phyloP scores from a whole-genome alignment of 2,797 vertebrate genomes.

The Arctocebus calabarensis region DNA sequence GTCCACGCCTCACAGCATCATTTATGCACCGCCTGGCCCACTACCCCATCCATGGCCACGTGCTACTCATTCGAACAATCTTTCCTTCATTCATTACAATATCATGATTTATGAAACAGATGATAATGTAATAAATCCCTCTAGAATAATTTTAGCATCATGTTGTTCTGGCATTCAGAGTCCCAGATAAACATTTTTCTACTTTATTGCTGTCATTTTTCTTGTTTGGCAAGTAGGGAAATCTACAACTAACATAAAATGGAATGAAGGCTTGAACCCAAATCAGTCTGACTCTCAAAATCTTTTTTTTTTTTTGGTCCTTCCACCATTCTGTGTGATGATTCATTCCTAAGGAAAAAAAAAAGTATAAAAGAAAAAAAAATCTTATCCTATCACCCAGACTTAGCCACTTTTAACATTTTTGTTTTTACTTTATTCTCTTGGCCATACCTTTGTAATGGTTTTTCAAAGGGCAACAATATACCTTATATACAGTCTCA shows the following conservation, averaged over 20 bases:
- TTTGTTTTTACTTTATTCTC: neutral
- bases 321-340: neutral
- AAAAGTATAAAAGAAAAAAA: neutral
- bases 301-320: no score
- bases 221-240: neutral
- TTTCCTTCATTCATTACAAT: neutral
- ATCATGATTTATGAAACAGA: neutral
- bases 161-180: neutral
- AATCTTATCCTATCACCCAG: neutral
- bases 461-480: neutral
- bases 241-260: no score
- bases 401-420: neutral
- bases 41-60: rapidly evolving
- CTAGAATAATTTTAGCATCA: neutral
- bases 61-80: neutral
- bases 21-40: neutral
- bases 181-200: neutral
- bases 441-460: neutral
- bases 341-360: neutral
- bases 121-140: rapidly evolving
- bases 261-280: neutral
- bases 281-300: neutral
- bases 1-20: neutral
- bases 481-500: neutral
- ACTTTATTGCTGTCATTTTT: neutral